Base-by-base conservation (phyloP, 2,113 vertebrate genomes). In the Poeciliopsis turrubarensis region DNA sequence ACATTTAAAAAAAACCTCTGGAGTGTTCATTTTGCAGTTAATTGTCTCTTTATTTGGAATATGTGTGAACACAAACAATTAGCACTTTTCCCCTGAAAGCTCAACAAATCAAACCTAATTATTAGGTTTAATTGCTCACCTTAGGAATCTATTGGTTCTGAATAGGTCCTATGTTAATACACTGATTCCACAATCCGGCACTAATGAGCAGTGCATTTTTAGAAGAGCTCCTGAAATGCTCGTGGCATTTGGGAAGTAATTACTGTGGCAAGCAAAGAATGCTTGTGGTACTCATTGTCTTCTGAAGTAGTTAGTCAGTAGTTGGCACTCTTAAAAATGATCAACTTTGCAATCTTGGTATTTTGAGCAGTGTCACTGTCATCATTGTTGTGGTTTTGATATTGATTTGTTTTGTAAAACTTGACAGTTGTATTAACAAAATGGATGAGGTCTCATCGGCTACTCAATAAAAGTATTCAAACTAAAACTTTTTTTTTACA, bases 1-100 rank as follows among this genome's bases (percentile, higher is more conserved):
- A 70, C 67, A 73, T 84, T 75, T 80, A 81, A 81, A 79, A 78
- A 82, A 88, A 76, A 87, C 85, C 80, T 32, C 13, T 37, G 63
- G 10, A 69, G 30, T 15, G 5, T 31, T 72, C 68, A 60, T 73
- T 72, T 34, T 68, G 19, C 78, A 30, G 1, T 80, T 54, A 25
- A 47, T 17, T 57, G 51, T 86, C 30, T 74, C n/a, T 32, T 32
- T 2, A 3, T 57, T 79, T 73, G 70, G 29, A 57, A 65, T 65
- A 79, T 31, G 0, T 41, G 26, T 25, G 30, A 68, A 66, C 12
- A 69, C 60, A 74, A 66, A 39, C 54, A 25, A 17, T 27, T 37
- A 57, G 44, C 29, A 31, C 39, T 68, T 68, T 64, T 13, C 32
- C 51, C 13, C 11, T 60, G 32, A 44, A 2, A 68, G 29, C 70